Percentiles rank a stretch among this genome's conserved stretches.
Conservation (phyloP, 2,113 vertebrate species). For the Austrofundulus limnaeus region DNA sequence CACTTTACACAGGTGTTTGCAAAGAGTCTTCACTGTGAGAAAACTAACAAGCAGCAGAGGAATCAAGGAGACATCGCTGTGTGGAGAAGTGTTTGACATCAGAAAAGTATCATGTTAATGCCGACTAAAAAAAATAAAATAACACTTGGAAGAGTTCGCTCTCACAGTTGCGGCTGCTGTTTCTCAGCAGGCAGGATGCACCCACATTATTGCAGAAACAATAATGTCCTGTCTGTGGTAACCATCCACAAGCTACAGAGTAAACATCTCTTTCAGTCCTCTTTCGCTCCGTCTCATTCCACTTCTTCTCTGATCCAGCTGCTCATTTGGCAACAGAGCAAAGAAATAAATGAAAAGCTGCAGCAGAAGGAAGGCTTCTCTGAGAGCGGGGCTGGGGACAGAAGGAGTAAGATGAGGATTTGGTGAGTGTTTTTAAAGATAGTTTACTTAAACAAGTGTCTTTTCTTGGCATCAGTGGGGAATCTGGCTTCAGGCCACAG, state of each 20-base stretch:
- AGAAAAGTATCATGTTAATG: background rate
- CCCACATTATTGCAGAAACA: slow-evolving; percentile 26
- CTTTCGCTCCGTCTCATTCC: slow-evolving; percentile 3
- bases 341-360: slow-evolving; percentile 69
- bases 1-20: background rate
- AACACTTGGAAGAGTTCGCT: slow-evolving; percentile 26
- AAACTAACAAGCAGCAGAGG: slow-evolving; percentile 16
- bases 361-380: slow-evolving; percentile 57
- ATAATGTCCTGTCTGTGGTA: slow-evolving; percentile 44
- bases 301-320: slow-evolving; percentile 61
- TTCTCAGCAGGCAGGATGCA: slow-evolving; percentile 28
- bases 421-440: slow-evolving; percentile 40
- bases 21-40: slow-evolving; percentile 17
- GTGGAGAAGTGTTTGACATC: slow-evolving; percentile 6
- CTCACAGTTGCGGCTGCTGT: slow-evolving; percentile 4
- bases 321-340: slow-evolving; percentile 71
- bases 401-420: slow-evolving; percentile 53
- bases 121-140: background rate
- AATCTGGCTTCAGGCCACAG: slow-evolving; percentile 47
- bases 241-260: slow-evolving; percentile 44
- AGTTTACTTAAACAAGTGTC: slow-evolving; percentile 50
- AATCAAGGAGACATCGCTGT: slow-evolving; percentile 4
- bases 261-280: slow-evolving; percentile 26
- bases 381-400: slow-evolving; percentile 47
- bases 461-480: slow-evolving; percentile 28